Evolutionary conservation across 2,888 invertebrate species (phyloP).

Genomic region (Palloptera scutellata): DNA sequence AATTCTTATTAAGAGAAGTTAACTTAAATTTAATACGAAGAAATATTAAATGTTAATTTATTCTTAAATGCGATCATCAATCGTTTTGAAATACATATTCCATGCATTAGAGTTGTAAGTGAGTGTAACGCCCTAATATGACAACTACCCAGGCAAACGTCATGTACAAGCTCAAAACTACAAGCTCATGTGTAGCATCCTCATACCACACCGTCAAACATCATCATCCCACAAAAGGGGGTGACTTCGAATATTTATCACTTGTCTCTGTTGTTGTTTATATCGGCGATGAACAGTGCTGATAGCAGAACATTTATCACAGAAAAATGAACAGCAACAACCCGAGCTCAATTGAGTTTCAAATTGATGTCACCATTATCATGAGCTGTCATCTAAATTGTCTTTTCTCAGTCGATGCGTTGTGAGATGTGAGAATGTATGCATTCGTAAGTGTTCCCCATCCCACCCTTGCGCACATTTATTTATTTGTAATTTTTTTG

Average conservation of each 20-base stretch:
- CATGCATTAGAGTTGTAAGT: conserved; percentile 49
- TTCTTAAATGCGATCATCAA: background rate
- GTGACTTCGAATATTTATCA: too few relatives aligned
- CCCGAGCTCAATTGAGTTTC: conserved; percentile 59
- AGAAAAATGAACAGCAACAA: conserved; percentile 2
- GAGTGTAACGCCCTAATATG: conserved; percentile 46
- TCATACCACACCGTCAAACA: too few relatives aligned
- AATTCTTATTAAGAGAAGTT: conserved; percentile 3
- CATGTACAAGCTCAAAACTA: conserved; percentile 3
- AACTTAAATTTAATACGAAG: background rate
- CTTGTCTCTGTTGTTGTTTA: too few relatives aligned
- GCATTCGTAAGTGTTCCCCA: too few relatives aligned
- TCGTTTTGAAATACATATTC: conserved; percentile 43
- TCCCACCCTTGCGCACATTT: conserved; percentile 20
- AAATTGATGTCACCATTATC: conserved; percentile 63
- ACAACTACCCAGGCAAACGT: conserved; percentile 5
- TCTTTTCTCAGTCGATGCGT: conserved; percentile 31
- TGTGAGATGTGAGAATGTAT: too few relatives aligned
- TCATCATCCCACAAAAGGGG: too few relatives aligned
- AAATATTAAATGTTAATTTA: background rate
- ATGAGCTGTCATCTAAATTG: conserved; percentile 57
- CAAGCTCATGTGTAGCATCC: too few relatives aligned
- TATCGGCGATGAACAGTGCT: conserved; percentile 18
- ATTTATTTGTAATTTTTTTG: conserved; percentile 38
- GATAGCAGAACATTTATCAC: conserved; percentile 11